Evolutionary conservation across 2,113 vertebrate species (phyloP), one percentile per base, ranked within the genome.

Genomic region (Eubucco bourcierii): DNA sequence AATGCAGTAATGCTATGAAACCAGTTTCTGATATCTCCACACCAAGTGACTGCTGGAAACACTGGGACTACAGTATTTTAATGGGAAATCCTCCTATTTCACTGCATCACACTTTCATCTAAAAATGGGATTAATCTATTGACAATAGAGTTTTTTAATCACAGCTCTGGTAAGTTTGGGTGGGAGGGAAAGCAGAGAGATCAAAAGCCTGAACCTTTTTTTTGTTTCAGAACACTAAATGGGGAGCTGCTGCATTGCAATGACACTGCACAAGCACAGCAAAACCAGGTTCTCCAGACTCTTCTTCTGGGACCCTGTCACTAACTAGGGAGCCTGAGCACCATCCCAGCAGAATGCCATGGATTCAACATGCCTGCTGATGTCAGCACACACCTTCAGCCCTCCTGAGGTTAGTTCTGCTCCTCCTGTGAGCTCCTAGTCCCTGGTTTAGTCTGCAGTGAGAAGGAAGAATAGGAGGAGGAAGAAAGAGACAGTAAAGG

Each of bases 291-390:
- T 23, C 7, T 55, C 61, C 77, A 52, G 28, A 9, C 16, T n/a
- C 10, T 17, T 39, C 4, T 28, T 1, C 0, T 15, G 31, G 59
- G 47, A 55, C 2, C 2, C 10, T 8, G 3, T 18, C 31, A 3
- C 2, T 12, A 13, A 2, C 10, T 3, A 2, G 29, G 58, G 17
- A 72, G 4, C 4, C 29, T 0, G 0, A 59, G 10, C 7, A 9
- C 55, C 29, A 20, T 23, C 46, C 52, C 60, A 61, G 11, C 14
- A 46, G 63, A 10, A 4, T 47, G 5, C 12, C 10, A 25, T 9
- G 21, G 18, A 34, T 47, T 50, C 52, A 44, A 8, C 5, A 6
- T 0, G 2, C 7, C 37, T 55, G 24, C 65, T 37, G 15, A 44
- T 4, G 13, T 6, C 16, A 34, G 19, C 15, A 39, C 27, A 27